Percentiles rank a stretch among this genome's conserved stretches.
phyloP scores from a whole-genome alignment of 2,113 vertebrate species.

The Larimichthys polyactis region DNA sequence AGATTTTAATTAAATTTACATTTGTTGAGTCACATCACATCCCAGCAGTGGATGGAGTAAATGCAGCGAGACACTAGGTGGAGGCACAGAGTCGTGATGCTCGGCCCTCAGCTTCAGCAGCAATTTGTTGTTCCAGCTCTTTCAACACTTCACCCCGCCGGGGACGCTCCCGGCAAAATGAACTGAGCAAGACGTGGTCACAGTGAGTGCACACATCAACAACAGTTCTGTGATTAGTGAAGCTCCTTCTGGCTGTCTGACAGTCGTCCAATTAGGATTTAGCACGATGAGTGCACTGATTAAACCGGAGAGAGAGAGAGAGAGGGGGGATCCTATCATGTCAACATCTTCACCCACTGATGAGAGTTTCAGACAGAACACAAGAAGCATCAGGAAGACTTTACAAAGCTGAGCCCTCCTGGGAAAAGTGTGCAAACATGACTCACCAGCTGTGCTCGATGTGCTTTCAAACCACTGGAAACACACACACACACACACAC shows the following conservation, averaged over 20 bases:
- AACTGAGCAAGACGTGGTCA: constrained; percentile 36
- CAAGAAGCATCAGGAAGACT: constrained; percentile 40
- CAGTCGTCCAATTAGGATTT: constrained; percentile 67
- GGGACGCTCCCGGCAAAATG: constrained; percentile 27
- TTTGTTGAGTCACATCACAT: background rate
- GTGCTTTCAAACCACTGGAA: constrained; percentile 33
- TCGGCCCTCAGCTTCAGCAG: constrained; percentile 3
- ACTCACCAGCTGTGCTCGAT: constrained; percentile 56
- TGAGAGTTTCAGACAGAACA: constrained; percentile 34
- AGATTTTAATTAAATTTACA: background rate
- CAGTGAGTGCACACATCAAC: constrained; percentile 49
- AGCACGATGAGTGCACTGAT: constrained; percentile 54
- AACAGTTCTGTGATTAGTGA: constrained; percentile 45
- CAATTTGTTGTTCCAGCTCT: constrained; percentile 1
- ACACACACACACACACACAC: constrained; percentile 8
- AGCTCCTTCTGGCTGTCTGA: constrained; percentile 54
- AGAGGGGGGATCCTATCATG: constrained; percentile 31
- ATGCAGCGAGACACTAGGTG: constrained; percentile 67
- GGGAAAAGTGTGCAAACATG: constrained; percentile 58
- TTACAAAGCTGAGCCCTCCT: constrained; percentile 42
- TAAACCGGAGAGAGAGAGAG: constrained; percentile 31
- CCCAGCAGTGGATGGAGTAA: background rate
- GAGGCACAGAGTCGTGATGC: constrained; percentile 45
- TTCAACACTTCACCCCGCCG: constrained; percentile 1
- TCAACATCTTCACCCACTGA: constrained; percentile 40